Evolutionary conservation across 2,797 vertebrate species (phyloP).

Genomic region (Leptodactylus fallax): DNA sequence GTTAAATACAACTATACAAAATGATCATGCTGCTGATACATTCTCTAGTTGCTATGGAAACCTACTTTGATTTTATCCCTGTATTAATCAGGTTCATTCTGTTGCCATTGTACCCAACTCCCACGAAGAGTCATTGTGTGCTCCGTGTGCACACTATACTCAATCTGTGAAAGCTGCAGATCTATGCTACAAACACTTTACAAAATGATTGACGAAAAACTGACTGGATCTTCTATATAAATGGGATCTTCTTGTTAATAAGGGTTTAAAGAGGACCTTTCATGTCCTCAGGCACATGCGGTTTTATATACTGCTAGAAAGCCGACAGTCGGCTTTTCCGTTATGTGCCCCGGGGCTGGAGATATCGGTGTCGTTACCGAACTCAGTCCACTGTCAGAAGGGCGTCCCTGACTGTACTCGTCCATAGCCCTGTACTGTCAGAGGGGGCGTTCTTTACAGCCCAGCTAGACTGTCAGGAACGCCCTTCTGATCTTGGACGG

Average conservation of each 20-base stretch:
- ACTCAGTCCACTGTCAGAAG: no score
- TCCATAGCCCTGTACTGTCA: no score
- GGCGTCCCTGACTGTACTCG: no score
- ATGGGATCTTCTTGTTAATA: background rate
- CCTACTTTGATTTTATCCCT: background rate
- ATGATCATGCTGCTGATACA: conserved; percentile 16
- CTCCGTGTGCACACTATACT: background rate
- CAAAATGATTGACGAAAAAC: background rate
- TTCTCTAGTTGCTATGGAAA: conserved; percentile 52
- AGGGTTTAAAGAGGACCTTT: no score
- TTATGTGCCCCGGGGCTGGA: no score
- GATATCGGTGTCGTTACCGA: no score
- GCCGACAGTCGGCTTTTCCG: no score
- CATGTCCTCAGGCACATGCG: no score
- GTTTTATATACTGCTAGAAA: no score
- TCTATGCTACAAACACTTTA: conserved; percentile 33
- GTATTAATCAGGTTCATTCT: conserved; percentile 36
- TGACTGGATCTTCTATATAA: background rate
- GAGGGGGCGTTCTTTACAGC: no score
- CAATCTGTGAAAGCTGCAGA: conserved; percentile 15
- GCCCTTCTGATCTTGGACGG: no score
- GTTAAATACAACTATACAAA: conserved; percentile 39
- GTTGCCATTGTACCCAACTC: conserved; percentile 43
- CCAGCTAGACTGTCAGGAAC: no score
- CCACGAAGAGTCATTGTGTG: conserved; percentile 26